phyloP scores from a whole-genome alignment of 1,140 invertebrate genomes.

The Drosophila nikananu region DNA sequence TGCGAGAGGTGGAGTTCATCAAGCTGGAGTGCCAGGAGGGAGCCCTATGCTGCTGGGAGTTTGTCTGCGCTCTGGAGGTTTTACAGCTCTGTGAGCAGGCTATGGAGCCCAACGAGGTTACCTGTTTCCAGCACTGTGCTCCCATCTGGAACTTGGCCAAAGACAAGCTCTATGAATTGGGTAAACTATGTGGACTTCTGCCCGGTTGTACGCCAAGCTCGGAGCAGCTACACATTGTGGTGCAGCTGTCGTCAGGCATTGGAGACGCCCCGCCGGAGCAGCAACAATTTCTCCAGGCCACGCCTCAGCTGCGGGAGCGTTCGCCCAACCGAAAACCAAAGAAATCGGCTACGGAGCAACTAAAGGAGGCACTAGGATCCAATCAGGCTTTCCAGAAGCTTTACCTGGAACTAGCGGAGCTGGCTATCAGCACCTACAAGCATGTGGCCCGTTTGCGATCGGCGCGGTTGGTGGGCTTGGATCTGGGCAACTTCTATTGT shows the following conservation, averaged over 20 bases:
- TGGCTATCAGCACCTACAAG: slow-evolving; percentile 98
- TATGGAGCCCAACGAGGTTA: slow-evolving; percentile 88
- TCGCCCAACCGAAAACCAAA: slow-evolving; percentile 84
- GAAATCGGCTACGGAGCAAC: slow-evolving; percentile 90
- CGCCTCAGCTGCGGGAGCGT: slow-evolving; percentile 73
- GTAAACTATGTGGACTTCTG: slow-evolving; percentile 96
- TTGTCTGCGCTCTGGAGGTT: slow-evolving; percentile 96
- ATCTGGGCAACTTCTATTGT: slow-evolving; percentile 96
- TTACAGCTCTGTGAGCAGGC: slow-evolving; percentile 92
- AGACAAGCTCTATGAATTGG: slow-evolving; percentile 95
- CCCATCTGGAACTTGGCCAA: slow-evolving; percentile 96
- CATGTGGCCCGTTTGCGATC: slow-evolving; percentile 95
- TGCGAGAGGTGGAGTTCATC: slow-evolving; percentile 79
- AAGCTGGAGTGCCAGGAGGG: slow-evolving; percentile 89
- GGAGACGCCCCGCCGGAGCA: slow-evolving; percentile 87
- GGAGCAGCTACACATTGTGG: slow-evolving; percentile 95
- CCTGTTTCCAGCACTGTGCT: slow-evolving; percentile 93
- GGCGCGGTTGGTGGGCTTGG: slow-evolving; percentile 94
- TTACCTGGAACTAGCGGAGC: slow-evolving; percentile 96
- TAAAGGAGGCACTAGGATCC: slow-evolving; percentile 96
- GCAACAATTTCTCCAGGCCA: slow-evolving; percentile 69
- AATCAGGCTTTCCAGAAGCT: slow-evolving; percentile 95
- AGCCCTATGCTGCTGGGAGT: slow-evolving; percentile 96
- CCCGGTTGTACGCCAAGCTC: slow-evolving; percentile 93
- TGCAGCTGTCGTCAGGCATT: slow-evolving; percentile 95